phyloP scores from a whole-genome alignment of 2,113 vertebrate species.

The Neolamprologus kungweensis region DNA sequence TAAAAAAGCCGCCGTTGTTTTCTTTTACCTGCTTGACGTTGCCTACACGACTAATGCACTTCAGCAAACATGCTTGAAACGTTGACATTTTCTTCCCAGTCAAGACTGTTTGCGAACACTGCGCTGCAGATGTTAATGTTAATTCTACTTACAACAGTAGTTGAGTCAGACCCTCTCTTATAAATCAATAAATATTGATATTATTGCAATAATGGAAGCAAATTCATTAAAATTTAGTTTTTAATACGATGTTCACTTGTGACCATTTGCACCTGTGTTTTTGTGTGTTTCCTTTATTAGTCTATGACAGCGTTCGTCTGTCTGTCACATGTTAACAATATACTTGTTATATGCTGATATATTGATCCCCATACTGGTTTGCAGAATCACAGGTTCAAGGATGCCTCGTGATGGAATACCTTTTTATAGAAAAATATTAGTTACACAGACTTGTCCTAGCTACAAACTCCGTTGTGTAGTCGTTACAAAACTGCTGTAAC shows the following conservation, averaged over 20 bases:
- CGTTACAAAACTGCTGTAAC: background rate
- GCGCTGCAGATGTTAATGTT: rapidly evolving
- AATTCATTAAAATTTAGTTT: rapidly evolving
- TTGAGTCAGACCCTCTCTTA: background rate
- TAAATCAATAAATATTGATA: background rate
- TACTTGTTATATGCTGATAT: background rate
- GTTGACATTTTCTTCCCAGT: background rate
- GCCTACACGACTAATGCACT: background rate
- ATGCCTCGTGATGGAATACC: rapidly evolving
- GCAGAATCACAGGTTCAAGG: background rate
- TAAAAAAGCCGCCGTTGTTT: background rate
- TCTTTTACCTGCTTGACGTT: background rate
- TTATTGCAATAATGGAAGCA: background rate
- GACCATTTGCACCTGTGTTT: background rate
- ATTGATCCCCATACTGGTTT: background rate
- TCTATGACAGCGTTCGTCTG: background rate
- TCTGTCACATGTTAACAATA: background rate
- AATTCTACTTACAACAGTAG: background rate
- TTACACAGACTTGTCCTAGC: background rate
- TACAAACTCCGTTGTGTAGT: background rate
- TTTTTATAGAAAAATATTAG: background rate
- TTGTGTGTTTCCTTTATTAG: background rate
- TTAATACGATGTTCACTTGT: rapidly evolving
- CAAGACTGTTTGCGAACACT: background rate
- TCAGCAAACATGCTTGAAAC: background rate